phyloP scores from a whole-genome alignment of 2,888 invertebrate species.

The Pseudococcus longispinus region DNA sequence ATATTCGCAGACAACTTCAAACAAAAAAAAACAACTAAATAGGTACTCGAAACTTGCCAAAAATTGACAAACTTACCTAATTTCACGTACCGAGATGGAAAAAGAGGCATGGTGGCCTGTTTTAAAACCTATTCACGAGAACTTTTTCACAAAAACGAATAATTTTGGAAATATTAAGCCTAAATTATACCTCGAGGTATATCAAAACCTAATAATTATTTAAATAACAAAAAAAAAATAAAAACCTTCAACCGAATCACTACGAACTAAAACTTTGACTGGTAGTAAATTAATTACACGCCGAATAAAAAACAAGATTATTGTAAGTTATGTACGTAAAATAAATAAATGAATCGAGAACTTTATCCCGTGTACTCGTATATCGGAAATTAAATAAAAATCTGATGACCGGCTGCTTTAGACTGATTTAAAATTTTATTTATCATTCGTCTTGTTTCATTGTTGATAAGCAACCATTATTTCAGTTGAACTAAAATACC shows the following conservation, averaged over 20 bases:
- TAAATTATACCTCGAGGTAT: too few species aligned
- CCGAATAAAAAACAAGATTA: background rate
- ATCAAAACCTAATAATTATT: background rate
- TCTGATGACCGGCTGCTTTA: background rate
- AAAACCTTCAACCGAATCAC: background rate
- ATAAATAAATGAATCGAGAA: conserved; percentile 43
- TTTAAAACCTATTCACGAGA: background rate
- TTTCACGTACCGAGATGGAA: conserved; percentile 33
- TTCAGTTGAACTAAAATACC: background rate
- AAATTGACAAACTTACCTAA: background rate
- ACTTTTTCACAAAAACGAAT: background rate
- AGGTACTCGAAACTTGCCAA: background rate
- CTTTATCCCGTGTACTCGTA: conserved; percentile 23
- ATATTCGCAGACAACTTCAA: background rate
- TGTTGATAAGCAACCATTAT: background rate
- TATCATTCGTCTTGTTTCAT: background rate
- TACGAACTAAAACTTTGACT: conserved; percentile 25
- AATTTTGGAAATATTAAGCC: too few species aligned
- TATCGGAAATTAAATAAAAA: conserved; percentile 35
- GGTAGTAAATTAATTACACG: conserved; percentile 8
- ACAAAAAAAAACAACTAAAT: background rate
- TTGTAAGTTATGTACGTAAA: conserved; percentile 1
- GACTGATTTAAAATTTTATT: background rate
- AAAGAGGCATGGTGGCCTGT: background rate
- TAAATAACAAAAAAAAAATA: background rate